phyloP scores from a whole-genome alignment of 2,113 vertebrate genomes.

The Tamias sibiricus region DNA sequence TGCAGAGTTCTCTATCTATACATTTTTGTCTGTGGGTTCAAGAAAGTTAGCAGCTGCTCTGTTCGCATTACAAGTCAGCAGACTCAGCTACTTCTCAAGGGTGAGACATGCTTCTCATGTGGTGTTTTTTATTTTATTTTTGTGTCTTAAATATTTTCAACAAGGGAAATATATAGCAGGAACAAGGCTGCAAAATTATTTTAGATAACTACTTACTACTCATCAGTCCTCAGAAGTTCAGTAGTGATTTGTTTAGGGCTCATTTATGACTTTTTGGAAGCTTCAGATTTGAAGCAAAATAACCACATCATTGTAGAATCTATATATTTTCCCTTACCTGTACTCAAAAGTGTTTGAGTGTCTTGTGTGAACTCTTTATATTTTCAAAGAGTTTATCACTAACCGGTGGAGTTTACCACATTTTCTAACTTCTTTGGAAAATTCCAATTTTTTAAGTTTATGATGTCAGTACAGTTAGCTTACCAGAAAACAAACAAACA shows the following conservation, averaged over 20 bases:
- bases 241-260: neutral
- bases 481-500: slow-evolving; percentile 25
- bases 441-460: slow-evolving; percentile 21
- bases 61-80: neutral
- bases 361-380: neutral
- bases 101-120: neutral
- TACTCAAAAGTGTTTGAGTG: neutral
- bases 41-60: slow-evolving; percentile 38
- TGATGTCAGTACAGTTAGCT: neutral
- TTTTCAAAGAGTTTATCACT: slow-evolving; percentile 18
- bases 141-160: slow-evolving; percentile 50
- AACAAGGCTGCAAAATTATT: slow-evolving; percentile 27
- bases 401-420: slow-evolving; percentile 12
- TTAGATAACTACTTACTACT: slow-evolving; percentile 34
- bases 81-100: slow-evolving; percentile 36
- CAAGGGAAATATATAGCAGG: neutral
- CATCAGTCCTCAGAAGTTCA: neutral
- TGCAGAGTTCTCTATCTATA: neutral
- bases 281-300: slow-evolving; percentile 46
- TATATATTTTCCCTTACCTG: neutral
- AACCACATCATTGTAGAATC: neutral
- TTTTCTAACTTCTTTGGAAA: neutral
- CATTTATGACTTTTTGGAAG: slow-evolving; percentile 31
- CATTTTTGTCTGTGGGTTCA: neutral
- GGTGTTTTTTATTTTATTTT: slow-evolving; percentile 13